Conservation (phyloP, 2,888 invertebrate species). For the Pantelozetes paolii region DNA sequence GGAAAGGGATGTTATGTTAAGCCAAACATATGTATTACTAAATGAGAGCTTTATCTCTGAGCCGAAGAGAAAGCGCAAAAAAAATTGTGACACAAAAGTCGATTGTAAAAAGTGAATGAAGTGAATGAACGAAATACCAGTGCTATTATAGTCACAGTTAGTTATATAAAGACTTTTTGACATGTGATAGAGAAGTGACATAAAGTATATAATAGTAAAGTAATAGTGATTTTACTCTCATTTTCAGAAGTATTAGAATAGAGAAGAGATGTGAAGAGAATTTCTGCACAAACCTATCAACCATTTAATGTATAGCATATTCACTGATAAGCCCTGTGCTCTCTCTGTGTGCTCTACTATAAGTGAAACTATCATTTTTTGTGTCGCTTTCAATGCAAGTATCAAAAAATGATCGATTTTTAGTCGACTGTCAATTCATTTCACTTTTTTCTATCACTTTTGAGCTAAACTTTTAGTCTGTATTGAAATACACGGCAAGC, state of each 20-base stretch:
- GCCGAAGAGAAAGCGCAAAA: background rate
- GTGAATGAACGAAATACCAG: conserved; percentile 10
- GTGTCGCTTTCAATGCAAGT: background rate
- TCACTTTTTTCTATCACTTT: conserved; percentile 21
- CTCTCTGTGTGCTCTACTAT: too few relatives aligned
- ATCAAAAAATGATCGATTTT: conserved; percentile 26
- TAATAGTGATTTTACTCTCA: background rate
- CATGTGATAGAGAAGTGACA: conserved; percentile 13
- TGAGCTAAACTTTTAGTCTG: conserved; percentile 8
- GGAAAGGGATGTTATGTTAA: background rate
- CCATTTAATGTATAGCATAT: background rate
- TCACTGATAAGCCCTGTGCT: background rate
- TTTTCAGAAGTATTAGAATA: background rate
- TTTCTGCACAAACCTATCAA: background rate
- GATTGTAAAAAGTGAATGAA: conserved; percentile 32
- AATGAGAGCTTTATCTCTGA: conserved; percentile 26
- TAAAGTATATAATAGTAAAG: background rate
- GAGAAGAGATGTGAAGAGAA: background rate
- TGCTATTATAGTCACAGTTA: background rate
- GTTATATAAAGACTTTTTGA: background rate
- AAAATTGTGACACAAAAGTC: background rate
- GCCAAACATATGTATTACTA: conserved; percentile 16
- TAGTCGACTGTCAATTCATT: background rate
- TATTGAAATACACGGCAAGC: conserved; percentile 10
- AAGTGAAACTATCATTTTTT: background rate